phyloP scores from a whole-genome alignment of 2,797 vertebrate species.

The Emydoidea blandingii region DNA sequence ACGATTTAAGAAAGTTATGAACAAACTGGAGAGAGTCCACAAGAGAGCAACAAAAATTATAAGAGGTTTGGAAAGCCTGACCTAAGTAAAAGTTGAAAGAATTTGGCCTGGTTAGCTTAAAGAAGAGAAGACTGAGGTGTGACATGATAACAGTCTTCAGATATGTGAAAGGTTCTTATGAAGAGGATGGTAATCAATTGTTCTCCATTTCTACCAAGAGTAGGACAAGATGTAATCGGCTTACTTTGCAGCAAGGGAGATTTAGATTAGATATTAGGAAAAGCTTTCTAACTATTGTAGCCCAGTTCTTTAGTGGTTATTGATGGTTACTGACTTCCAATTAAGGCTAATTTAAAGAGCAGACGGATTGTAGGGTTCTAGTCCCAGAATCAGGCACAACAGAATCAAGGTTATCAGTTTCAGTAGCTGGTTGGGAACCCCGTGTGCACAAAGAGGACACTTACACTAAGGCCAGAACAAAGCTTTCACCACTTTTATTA shows the following conservation, averaged over 20 bases:
- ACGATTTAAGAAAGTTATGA: not conserved
- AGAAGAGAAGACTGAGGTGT: not conserved
- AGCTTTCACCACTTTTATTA: not conserved
- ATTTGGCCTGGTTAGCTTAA: not conserved
- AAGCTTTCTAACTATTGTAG: not conserved
- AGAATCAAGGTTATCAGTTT: not conserved
- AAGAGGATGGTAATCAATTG: not conserved
- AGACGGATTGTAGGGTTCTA: not conserved
- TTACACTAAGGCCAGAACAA: not conserved
- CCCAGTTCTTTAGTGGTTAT: not conserved
- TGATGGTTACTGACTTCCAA: not conserved
- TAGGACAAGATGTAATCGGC: not conserved
- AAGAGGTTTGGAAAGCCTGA: not conserved
- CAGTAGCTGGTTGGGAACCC: not conserved
- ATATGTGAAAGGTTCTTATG: not conserved
- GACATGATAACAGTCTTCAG: not conserved
- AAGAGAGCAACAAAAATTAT: not conserved
- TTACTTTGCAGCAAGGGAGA: not conserved
- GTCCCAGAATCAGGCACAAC: not conserved
- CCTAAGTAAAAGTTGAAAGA: not conserved
- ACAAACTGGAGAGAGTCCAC: not conserved
- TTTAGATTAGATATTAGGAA: not conserved
- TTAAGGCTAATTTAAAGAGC: not conserved
- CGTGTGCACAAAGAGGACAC: not conserved
- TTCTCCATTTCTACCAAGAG: not conserved